phyloP scores from a whole-genome alignment of 2,797 vertebrate genomes.

The Parotocinclus haroldoi region DNA sequence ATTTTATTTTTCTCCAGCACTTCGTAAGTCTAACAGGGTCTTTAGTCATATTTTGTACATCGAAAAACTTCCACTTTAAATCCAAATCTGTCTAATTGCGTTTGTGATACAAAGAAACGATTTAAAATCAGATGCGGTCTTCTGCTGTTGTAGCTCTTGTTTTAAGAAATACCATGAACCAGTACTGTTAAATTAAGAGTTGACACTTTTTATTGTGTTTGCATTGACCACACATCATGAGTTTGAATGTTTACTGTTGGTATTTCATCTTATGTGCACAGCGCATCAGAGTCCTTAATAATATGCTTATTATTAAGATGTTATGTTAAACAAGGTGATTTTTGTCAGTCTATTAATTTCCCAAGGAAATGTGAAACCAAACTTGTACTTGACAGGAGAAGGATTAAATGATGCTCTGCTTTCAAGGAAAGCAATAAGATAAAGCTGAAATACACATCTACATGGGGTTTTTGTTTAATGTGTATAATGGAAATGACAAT shows the following conservation, averaged over 20 bases:
- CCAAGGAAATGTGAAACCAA: slow-evolving; percentile 55
- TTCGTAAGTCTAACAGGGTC: slow-evolving; percentile 45
- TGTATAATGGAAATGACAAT: slow-evolving; percentile 42
- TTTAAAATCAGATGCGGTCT: background rate
- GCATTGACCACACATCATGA: slow-evolving; percentile 24
- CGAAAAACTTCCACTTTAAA: slow-evolving; percentile 23
- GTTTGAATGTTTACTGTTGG: background rate
- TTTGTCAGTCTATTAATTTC: slow-evolving; percentile 48
- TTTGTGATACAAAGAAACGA: slow-evolving; percentile 9
- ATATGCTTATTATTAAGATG: no score
- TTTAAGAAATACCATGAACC: no score
- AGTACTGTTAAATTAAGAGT: no score
- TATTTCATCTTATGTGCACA: background rate
- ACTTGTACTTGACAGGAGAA: slow-evolving; percentile 41
- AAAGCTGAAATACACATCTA: slow-evolving; percentile 31
- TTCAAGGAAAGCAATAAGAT: slow-evolving; percentile 83
- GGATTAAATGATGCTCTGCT: slow-evolving; percentile 65
- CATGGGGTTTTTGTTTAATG: slow-evolving; percentile 35
- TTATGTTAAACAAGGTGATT: slow-evolving; percentile 30
- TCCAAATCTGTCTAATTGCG: slow-evolving; percentile 3
- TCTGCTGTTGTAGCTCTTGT: no score
- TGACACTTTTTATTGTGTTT: background rate
- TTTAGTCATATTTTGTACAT: slow-evolving; percentile 28
- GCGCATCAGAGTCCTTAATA: background rate
- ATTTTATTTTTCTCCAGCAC: slow-evolving; percentile 35